A percentile compares a stretch with the other conserved stretches of the same genome.
Evolutionary conservation across 2,113 vertebrate genomes (phyloP).

Genomic region (Chionodraco myersi): DNA sequence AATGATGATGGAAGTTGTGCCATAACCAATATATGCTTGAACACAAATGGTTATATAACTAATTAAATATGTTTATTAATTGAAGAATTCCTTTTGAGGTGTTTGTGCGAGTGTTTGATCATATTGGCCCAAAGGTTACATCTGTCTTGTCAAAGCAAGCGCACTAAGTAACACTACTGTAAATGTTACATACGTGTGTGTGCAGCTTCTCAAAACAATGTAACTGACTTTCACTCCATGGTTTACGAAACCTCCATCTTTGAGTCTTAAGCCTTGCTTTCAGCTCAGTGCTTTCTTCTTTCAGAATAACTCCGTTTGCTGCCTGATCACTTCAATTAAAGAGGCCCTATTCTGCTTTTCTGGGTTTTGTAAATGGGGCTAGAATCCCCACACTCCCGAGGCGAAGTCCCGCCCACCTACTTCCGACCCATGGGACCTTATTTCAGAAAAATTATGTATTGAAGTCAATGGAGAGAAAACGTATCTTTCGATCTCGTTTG

Average conservation of each 20-base stretch:
- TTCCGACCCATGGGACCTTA: too few species aligned
- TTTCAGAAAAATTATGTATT: too few species aligned
- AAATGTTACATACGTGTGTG: background rate
- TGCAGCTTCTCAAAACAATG: too few species aligned
- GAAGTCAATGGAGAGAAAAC: too few species aligned
- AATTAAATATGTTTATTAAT: constrained; percentile 10
- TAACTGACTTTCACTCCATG: too few species aligned
- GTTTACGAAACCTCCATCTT: background rate
- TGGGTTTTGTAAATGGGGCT: too few species aligned
- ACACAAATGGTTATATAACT: background rate
- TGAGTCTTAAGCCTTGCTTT: constrained; percentile 2
- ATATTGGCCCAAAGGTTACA: background rate
- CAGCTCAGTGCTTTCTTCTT: constrained; percentile 3
- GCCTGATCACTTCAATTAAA: constrained; percentile 22
- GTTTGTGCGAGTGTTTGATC: constrained; percentile 2
- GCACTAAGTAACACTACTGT: background rate
- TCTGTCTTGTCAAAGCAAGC: constrained; percentile 4
- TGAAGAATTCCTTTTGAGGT: background rate
- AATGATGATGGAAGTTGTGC: background rate
- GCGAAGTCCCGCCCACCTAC: too few species aligned
- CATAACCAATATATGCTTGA: background rate
- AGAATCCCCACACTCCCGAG: too few species aligned
- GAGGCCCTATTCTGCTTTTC: background rate
- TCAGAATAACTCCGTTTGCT: background rate
- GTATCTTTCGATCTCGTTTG: too few species aligned